phyloP scores from a whole-genome alignment of 2,113 vertebrate species.

The Perognathus longimembris region DNA sequence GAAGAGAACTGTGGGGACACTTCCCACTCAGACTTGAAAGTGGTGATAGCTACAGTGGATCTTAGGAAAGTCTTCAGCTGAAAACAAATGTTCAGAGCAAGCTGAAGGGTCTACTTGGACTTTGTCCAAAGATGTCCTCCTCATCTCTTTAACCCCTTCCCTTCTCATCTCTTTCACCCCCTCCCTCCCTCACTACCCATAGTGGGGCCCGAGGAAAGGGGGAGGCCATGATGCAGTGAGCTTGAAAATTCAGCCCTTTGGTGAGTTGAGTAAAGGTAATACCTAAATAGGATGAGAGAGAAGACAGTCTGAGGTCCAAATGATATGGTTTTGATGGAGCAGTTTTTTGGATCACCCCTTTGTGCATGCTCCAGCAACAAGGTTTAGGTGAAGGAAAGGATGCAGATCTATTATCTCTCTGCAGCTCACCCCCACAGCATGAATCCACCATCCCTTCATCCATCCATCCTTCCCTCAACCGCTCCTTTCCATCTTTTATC shows the following conservation, averaged over 20 bases:
- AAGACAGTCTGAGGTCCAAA: neutral
- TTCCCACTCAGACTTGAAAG: neutral
- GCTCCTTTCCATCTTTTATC: neutral
- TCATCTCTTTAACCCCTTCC: neutral
- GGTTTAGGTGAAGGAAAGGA: neutral
- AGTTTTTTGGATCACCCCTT: neutral
- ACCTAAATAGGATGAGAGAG: neutral
- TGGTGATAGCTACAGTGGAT: neutral
- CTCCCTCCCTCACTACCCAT: too few relatives aligned
- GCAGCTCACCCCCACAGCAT: too few relatives aligned
- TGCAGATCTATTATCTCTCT: neutral
- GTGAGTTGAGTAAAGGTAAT: neutral
- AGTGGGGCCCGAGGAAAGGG: neutral
- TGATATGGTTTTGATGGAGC: neutral
- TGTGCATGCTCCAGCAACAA: neutral
- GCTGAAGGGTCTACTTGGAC: fast-evolving
- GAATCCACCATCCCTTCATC: too few relatives aligned
- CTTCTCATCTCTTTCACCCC: neutral
- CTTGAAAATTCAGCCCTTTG: neutral
- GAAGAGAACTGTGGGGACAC: neutral
- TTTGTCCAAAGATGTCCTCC: neutral
- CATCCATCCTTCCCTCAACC: neutral
- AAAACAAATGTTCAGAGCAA: neutral
- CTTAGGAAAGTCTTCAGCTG: neutral
- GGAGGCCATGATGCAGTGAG: neutral